A percentile compares a stretch with the other conserved stretches of the same genome.
Evolutionary conservation across 2,888 invertebrate genomes (phyloP).

Genomic region (Thumatha senex): DNA sequence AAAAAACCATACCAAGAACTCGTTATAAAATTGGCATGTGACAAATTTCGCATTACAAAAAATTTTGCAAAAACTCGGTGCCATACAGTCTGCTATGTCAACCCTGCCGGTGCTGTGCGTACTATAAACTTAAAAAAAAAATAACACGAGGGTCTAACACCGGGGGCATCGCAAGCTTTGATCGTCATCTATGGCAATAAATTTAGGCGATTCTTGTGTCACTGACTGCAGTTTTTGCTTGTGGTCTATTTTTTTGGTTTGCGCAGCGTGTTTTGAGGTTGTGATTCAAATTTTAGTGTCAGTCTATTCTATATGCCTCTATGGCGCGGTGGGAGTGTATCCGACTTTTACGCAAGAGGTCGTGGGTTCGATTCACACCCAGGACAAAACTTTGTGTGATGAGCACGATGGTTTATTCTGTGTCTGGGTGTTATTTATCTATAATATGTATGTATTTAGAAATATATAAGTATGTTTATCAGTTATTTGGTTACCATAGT

Average conservation of each 20-base stretch:
- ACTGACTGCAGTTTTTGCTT: not conserved
- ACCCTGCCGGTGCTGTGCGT: constrained; percentile 36
- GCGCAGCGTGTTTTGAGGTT: not conserved
- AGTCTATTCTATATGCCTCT: no score
- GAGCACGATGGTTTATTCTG: no score
- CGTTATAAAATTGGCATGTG: constrained; percentile 1
- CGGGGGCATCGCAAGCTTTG: constrained; percentile 62
- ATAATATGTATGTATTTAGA: no score
- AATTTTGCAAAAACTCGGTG: constrained; percentile 60
- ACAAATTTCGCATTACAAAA: constrained; percentile 26
- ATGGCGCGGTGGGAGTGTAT: no score
- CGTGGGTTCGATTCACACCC: no score
- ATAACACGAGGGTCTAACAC: constrained; percentile 47
- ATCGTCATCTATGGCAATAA: constrained; percentile 49
- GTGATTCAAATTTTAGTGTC: not conserved
- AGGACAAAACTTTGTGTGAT: no score
- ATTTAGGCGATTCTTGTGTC: constrained; percentile 39
- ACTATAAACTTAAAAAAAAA: constrained; percentile 47
- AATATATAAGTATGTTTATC: no score
- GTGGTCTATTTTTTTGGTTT: not conserved
- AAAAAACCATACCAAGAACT: not conserved
- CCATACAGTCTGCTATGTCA: constrained; percentile 66
- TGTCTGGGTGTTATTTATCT: no score
- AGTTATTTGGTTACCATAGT: no score
- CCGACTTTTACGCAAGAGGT: no score